phyloP scores from a whole-genome alignment of 2,888 invertebrate genomes.

The Drosophila kanekoi region DNA sequence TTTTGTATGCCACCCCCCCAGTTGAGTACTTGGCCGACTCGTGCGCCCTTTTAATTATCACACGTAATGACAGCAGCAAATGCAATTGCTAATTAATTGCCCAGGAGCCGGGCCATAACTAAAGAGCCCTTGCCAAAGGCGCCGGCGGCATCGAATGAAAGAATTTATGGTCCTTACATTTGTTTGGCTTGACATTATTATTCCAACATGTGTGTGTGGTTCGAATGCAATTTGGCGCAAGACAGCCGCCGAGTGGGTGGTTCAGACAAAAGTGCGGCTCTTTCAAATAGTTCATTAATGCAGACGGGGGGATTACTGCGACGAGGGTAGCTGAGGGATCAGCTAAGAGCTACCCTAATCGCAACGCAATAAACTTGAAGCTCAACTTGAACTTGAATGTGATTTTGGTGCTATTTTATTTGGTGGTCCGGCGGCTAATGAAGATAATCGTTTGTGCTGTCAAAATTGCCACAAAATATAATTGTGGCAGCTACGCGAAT shows the following conservation, averaged over 20 bases:
- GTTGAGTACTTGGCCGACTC: conserved; percentile 30
- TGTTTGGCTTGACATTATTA: conserved; percentile 73
- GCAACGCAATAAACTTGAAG: conserved; percentile 24
- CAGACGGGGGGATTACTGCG: conserved; percentile 16
- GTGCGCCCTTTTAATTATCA: conserved; percentile 77
- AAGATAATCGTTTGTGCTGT: conserved; percentile 75
- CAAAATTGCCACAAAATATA: conserved; percentile 76
- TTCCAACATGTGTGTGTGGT: conserved; percentile 73
- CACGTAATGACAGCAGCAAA: conserved; percentile 78
- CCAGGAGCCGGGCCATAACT: conserved; percentile 29
- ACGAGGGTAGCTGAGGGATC: conserved; percentile 5
- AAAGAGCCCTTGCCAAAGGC: conserved; percentile 14
- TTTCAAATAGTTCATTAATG: conserved; percentile 21
- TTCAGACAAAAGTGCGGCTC: conserved; percentile 51
- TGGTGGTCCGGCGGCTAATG: conserved; percentile 51
- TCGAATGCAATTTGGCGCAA: conserved; percentile 43
- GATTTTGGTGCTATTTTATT: conserved; percentile 33
- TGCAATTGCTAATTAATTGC: conserved; percentile 83
- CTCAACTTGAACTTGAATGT: conserved; percentile 68
- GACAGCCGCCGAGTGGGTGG: conserved; percentile 26
- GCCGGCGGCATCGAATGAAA: conserved; percentile 21
- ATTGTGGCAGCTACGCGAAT: conserved; percentile 61
- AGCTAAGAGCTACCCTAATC: conserved; percentile 10
- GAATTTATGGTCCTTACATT: conserved; percentile 71
- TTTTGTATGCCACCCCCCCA: conserved; percentile 27